Base-by-base conservation (phyloP, 2,888 invertebrate genomes). In the Acleris holmiana region DNA sequence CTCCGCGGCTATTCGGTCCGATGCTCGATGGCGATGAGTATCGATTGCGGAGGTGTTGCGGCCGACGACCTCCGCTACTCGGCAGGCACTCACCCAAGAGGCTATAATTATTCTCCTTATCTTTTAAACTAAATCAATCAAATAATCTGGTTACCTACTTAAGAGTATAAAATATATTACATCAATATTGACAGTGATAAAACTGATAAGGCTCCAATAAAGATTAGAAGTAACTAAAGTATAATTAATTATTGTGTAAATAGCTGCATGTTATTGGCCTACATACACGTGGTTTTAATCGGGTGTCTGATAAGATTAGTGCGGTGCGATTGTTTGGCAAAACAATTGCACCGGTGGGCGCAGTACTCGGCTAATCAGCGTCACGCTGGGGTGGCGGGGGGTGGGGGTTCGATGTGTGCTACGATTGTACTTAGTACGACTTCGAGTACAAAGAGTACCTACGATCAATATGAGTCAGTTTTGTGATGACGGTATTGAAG, bases 41-140 rank as follows among this genome's bases (percentile, higher is more conserved):
- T 91, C 82, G 89, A 90, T 90, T 89, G 79, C 79, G 61, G 72
- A 81, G 80, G 80, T 80, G 82, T 68, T 62, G 71, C 67, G 76
- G 74, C 68, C 69, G 64, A 66, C 66, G 67, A 67, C 66, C 68
- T 60, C 63, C 4, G 19, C 17, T 51, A 48, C 58, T 40, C 57
- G 8, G 8, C 8, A 29, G 8, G 8, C 8, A 29, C 29, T 29
- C 29, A 8, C 51, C 25, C 48, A 48, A 53, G 25, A 64, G 48
- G 54, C 21, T 54, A 47, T 5, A 17, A 44, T 44, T 44, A 54
- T 47, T 40, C 48, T 47, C 2, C 35, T 35, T 35, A 13, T 35
- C 35, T 35, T 35, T 13, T 13, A 35, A 35, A 13, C 35, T 35
- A 35, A 13, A 35, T 35, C 1, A 29, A 29, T 25, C 25, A 25